These are phyloP conservation scores for Rhinichthys klamathensis DNA, from an alignment of 2,113 vertebrate species.

Conservation along the genomic window DNA sequence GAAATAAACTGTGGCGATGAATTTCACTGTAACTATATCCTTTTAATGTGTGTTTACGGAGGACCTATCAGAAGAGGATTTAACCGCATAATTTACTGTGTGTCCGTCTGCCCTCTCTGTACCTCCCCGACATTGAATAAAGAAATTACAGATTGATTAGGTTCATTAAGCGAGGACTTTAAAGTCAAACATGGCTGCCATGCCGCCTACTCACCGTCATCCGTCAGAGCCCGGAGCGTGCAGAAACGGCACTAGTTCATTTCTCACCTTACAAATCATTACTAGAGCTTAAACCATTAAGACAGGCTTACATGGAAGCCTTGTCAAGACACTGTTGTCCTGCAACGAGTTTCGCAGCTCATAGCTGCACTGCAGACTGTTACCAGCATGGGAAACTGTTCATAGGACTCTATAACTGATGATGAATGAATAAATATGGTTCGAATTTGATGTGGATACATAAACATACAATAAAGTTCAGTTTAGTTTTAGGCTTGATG, in stretches of 20 bases:
- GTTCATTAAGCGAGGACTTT: constrained; percentile 66
- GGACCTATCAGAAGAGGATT: constrained; percentile 54
- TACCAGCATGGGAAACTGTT: not conserved
- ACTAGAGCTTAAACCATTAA: constrained; percentile 72
- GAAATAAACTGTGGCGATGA: constrained; percentile 40
- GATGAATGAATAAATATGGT: not conserved
- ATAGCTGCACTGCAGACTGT: not conserved
- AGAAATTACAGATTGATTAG: constrained; percentile 52
- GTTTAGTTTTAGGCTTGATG: constrained; percentile 41
- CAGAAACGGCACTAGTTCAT: constrained; percentile 52
- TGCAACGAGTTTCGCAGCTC: not conserved
- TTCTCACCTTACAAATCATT: constrained; percentile 78
- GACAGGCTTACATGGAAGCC: constrained; percentile 46
- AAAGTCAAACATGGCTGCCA: constrained; percentile 59
- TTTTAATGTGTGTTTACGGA: constrained; percentile 55
- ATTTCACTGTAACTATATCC: constrained; percentile 45
- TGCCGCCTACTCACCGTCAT: constrained; percentile 59
- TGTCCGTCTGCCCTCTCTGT: constrained; percentile 49
- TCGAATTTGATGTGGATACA: not conserved
- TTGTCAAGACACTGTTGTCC: constrained; percentile 41
- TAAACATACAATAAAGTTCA: not conserved
- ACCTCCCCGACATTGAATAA: constrained; percentile 41
- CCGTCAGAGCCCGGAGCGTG: constrained; percentile 38
- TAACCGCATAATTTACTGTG: constrained; percentile 54
- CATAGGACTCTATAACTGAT: not conserved